Percentiles rank a stretch among this genome's conserved stretches.
Evolutionary conservation across 2,797 vertebrate genomes (phyloP).

Genomic region (Anniella stebbinsi): DNA sequence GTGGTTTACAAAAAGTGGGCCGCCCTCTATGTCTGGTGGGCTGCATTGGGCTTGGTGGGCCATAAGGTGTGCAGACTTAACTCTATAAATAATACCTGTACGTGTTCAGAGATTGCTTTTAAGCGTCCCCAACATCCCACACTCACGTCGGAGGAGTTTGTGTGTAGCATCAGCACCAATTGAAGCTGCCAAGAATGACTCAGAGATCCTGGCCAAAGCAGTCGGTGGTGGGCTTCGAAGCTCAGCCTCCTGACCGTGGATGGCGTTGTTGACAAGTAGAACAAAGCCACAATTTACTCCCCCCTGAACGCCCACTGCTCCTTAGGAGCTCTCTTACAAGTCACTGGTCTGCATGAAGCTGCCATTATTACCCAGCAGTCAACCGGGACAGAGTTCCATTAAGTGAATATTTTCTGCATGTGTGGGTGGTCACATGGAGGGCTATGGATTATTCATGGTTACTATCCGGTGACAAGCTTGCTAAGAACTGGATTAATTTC

Average conservation of each 20-base stretch:
- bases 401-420: slow-evolving; percentile 39
- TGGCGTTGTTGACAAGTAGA: slow-evolving; percentile 46
- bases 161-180: fast-evolving
- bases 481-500: slow-evolving; percentile 30
- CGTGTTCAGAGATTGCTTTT: background rate
- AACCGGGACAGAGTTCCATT: slow-evolving; percentile 42
- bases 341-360: slow-evolving; percentile 35
- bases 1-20: too few relatives aligned
- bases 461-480: slow-evolving; percentile 32
- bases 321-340: slow-evolving; percentile 44
- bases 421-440: slow-evolving; percentile 26
- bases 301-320: background rate
- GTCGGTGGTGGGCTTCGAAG: slow-evolving; percentile 21
- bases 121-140: background rate
- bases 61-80: background rate
- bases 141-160: background rate
- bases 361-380: slow-evolving; percentile 27
- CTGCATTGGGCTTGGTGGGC: background rate
- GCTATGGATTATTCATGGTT: slow-evolving; percentile 35
- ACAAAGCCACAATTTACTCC: slow-evolving; percentile 43
- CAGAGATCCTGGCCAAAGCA: slow-evolving; percentile 31
- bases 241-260: slow-evolving; percentile 12
- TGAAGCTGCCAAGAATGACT: fast-evolving
- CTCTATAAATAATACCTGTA: background rate
- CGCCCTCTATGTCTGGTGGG: background rate